A percentile compares a stretch with the other conserved stretches of the same genome.
Conservation (phyloP, 2,113 vertebrate species). For the Dasyprocta punctata region DNA sequence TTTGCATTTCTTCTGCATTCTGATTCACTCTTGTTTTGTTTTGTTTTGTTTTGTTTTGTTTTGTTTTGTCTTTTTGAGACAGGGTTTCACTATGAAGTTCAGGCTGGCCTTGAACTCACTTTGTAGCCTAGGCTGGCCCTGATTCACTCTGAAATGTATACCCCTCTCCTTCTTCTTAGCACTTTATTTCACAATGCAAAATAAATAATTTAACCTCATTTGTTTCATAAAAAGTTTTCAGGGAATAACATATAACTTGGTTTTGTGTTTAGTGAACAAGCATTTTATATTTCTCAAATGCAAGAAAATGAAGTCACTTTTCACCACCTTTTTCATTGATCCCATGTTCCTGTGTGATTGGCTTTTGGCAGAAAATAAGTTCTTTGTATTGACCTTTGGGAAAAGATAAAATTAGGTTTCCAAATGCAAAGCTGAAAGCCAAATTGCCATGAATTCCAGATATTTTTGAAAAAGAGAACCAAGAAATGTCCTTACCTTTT, state of each 20-base stretch:
- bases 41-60: no score
- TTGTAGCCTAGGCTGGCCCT: neutral
- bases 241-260: constrained; percentile 70
- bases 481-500: neutral
- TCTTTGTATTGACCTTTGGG: neutral
- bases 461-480: neutral
- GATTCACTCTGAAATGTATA: neutral
- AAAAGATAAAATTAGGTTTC: constrained; percentile 49
- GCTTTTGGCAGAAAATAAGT: neutral
- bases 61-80: no score
- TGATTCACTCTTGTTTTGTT: neutral
- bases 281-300: constrained; percentile 44
- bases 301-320: constrained; percentile 42
- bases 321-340: neutral
- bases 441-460: neutral
- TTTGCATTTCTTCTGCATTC: neutral
- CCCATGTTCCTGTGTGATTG: neutral
- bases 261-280: constrained; percentile 25
- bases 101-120: no score
- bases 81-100: no score
- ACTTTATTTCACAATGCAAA: constrained; percentile 54
- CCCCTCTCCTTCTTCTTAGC: neutral
- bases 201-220: constrained; percentile 61
- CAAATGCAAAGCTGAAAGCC: neutral
- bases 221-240: constrained; percentile 50